Percentiles rank a stretch among this genome's conserved stretches.
Conservation (phyloP, 2,797 vertebrate genomes). For the Chloroceryle amazona region DNA sequence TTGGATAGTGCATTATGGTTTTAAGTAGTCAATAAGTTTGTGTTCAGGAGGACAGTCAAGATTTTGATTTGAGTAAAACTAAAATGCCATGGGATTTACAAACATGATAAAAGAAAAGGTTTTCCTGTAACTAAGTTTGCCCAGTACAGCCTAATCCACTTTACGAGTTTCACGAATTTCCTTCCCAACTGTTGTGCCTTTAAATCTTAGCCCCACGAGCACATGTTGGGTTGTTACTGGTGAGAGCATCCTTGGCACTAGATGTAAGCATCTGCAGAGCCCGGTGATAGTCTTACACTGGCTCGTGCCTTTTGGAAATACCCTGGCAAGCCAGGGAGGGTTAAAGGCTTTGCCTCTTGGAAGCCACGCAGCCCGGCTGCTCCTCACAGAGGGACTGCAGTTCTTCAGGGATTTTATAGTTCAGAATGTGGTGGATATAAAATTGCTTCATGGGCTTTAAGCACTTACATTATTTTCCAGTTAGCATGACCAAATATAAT, state of each 20-base stretch:
- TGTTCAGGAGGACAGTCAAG: not conserved
- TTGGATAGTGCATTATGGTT: not conserved
- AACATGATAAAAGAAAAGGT: not conserved
- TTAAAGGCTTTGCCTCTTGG: constrained; percentile 56
- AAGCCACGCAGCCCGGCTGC: constrained; percentile 51
- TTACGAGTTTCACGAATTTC: not conserved
- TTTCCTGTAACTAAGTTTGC: not conserved
- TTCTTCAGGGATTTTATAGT: constrained; percentile 56
- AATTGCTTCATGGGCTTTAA: constrained; percentile 71
- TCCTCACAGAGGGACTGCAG: constrained; percentile 55
- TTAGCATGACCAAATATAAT: constrained; percentile 54
- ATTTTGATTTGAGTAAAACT: not conserved
- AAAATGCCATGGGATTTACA: not conserved
- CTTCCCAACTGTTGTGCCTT: not conserved
- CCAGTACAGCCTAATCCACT: not conserved
- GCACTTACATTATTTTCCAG: constrained; percentile 75
- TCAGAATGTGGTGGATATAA: constrained; percentile 62
- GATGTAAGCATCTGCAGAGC: constrained; percentile 28
- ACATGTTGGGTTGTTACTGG: constrained; percentile 26
- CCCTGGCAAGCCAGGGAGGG: constrained; percentile 44
- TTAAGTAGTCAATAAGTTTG: not conserved
- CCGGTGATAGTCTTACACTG: constrained; percentile 23
- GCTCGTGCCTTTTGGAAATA: constrained; percentile 55
- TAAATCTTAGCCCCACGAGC: not conserved
- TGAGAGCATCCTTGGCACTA: constrained; percentile 58